phyloP scores from a whole-genome alignment of 1,140 invertebrate genomes.

The Hyposmocoma kahamanoa region DNA sequence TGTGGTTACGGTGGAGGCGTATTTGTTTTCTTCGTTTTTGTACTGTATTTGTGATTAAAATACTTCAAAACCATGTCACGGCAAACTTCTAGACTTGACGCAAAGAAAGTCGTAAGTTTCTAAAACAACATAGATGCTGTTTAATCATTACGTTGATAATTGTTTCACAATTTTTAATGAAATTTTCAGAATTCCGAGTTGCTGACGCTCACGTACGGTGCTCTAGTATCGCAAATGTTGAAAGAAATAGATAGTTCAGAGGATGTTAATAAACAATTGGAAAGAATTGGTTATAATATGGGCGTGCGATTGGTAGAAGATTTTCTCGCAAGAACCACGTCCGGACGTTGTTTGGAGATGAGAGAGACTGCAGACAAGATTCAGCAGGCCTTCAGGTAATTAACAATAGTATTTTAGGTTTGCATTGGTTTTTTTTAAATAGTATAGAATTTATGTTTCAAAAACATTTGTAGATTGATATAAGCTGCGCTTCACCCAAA shows the following conservation, averaged over 20 bases:
- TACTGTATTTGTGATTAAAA: not conserved
- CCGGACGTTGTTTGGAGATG: conserved; percentile 94
- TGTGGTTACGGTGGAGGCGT: not conserved
- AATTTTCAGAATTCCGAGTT: conserved; percentile 95
- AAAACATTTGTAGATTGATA: too few species aligned
- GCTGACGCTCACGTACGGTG: conserved; percentile 97
- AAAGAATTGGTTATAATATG: conserved; percentile 98
- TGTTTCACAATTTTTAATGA: not conserved
- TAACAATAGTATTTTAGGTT: too few species aligned
- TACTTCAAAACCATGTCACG: conserved; percentile 45
- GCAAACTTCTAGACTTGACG: conserved; percentile 64
- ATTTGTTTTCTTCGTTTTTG: not conserved
- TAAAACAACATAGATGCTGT: not conserved
- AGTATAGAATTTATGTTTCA: too few species aligned
- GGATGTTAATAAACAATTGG: conserved; percentile 95
- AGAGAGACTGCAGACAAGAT: conserved; percentile 98
- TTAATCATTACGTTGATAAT: not conserved
- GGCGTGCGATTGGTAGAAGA: conserved; percentile 98
- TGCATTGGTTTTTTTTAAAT: too few species aligned
- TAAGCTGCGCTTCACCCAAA: too few species aligned
- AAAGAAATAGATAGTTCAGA: conserved; percentile 98
- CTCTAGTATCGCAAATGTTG: conserved; percentile 95
- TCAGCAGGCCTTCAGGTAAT: conserved; percentile 77
- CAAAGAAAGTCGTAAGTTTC: conserved; percentile 69
- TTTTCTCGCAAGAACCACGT: conserved; percentile 94